Base-by-base conservation (phyloP, 2,113 vertebrate species). In the Lophius piscatorius region DNA sequence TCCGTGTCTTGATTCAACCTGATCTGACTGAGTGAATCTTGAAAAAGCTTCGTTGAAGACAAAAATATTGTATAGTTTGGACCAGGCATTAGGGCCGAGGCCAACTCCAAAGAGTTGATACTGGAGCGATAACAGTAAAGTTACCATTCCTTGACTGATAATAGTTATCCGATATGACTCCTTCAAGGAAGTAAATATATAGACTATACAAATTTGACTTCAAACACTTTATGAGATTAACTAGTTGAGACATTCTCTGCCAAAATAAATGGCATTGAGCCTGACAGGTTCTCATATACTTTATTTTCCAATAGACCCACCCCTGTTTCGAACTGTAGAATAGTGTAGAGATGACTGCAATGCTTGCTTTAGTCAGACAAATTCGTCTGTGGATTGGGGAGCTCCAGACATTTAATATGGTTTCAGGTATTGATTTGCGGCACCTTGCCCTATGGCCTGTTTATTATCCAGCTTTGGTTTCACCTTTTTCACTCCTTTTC, bases 391-490 rank as follows among this genome's bases (percentile, higher is more conserved):
- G 63, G 79, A 83, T 80, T 73, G 84, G 84, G 71, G 57, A 63
- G 76, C 66, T 81, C 46, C 63, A 83, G 79, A 82, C 85, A 82
- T 86, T 84, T 83, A 86, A 86, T 84, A 84, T 76, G 64, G 80
- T 76, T 83, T 73, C 60, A 65, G 60, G 63, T 86, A 85, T 88
- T 84, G 88, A 90, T 88, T 76, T 78, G 81, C 35, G n/a, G 77
- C 66, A 73, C 69, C 77, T 71, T 57, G 73, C 68, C 79, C 79
- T 78, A 70, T 76, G 83, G 80, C 67, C 70, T 74, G 73, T 84
- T 82, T 83, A 81, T 87, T 76, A 82, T 80, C 76, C 44, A 35
- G 63, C 76, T 86, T 83, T 45, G 62, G 72, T 82, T 83, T 86
- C 84, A 84, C 81, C 76, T 85, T 76, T 44, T 85, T 78, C n/a